Evolutionary conservation across 2,113 vertebrate genomes (phyloP), one percentile per base, ranked within the genome.

Genomic region (Upupa epops): DNA sequence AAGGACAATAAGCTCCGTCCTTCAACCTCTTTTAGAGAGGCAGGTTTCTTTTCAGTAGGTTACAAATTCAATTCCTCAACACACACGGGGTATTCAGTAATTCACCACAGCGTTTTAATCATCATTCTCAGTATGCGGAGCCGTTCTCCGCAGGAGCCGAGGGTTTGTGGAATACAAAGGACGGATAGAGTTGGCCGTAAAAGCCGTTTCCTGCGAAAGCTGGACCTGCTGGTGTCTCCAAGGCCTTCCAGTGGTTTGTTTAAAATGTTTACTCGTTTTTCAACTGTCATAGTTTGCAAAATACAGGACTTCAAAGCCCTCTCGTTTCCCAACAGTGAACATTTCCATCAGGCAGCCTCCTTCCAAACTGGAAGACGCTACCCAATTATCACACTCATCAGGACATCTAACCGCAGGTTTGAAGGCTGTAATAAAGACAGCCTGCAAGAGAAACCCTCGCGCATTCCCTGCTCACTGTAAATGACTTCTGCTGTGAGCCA

Each of bases 41-140:
- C 19, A 46, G 66, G 37, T 40, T 86, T 86, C 61, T 84, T 86
- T 92, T 86, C 83, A 72, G 70, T 92, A 93, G 70, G 90, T 37
- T 90, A 75, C 66, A 86, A 94, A 88, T 93, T 96, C 92, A 94
- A 96, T 83, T 95, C 59, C 65, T 32, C 66, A 75, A 51, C 77
- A 83, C 90, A 88, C 9, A 68, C 14, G 58, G 88, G 24, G 54
- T 88, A 36, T 72, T 83, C 82, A 78, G 85, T 83, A 85, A 85
- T 92, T 92, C 71, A 80, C 54, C 60, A 36, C 75, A 80, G 93
- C 83, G 93, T 95, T 95, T 95, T 94, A 95, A 95, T 95, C 94
- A 93, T 96, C 90, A 93, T 70, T 94, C 90, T 90, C 93, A 93
- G 93, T 93, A 82, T 93, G 93, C 82, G 96, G 84, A 96, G 69